These are phyloP conservation scores for Sitophilus oryzae DNA, from an alignment of 1,140 invertebrate species.

Conservation along the genomic window DNA sequence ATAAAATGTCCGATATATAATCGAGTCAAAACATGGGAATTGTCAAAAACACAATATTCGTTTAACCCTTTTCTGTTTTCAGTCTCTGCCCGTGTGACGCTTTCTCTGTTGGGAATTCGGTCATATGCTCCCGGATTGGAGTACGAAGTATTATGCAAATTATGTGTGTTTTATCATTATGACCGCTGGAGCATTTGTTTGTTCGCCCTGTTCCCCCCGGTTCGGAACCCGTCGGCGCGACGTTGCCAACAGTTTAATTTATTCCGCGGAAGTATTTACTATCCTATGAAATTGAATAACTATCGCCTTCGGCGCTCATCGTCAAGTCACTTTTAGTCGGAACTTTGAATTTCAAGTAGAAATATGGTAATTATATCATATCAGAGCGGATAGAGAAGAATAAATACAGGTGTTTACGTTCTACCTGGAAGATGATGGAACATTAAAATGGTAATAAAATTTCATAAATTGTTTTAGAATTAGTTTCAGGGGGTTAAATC, in stretches of 20 bases:
- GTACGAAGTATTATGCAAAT: slow-evolving; percentile 21
- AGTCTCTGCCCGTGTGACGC: slow-evolving; percentile 1
- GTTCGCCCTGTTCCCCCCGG: slow-evolving; percentile 3
- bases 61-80: slow-evolving; percentile 8
- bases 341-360: neutral
- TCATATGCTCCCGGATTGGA: slow-evolving; percentile 16
- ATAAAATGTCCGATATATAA: too few species aligned
- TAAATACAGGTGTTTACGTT: too few species aligned
- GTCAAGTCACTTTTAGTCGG: neutral
- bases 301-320: neutral
- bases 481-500: too few species aligned
- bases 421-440: too few species aligned
- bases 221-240: slow-evolving; percentile 1
- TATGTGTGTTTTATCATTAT: slow-evolving; percentile 21
- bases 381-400: too few species aligned
- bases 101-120: slow-evolving; percentile 17
- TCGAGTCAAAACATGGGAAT: too few species aligned
- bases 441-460: too few species aligned
- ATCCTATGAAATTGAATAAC: neutral
- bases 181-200: slow-evolving; percentile 19
- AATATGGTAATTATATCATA: neutral
- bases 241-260: neutral
- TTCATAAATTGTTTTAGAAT: too few species aligned
- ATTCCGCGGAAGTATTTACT: neutral
- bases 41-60: too few species aligned